These are phyloP conservation scores for Prenolepis imparis DNA, from an alignment of 2,888 invertebrate genomes.

Conservation along the genomic window DNA sequence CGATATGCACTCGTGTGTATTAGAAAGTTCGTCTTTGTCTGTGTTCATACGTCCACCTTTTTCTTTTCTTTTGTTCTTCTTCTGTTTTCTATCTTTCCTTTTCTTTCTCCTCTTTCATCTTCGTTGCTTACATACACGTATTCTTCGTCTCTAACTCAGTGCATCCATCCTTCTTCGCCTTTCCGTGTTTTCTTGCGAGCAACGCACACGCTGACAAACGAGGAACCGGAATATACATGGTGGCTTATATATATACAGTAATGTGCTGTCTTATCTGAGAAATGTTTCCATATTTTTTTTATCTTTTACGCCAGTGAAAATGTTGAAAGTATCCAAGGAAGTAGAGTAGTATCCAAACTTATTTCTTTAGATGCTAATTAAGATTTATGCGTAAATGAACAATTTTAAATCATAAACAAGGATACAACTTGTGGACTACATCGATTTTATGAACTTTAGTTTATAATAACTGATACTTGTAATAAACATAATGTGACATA, in stretches of 20 bases:
- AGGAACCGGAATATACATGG: constrained; percentile 8
- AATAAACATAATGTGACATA: neutral
- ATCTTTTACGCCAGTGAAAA: neutral
- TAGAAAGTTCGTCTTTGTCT: constrained; percentile 51
- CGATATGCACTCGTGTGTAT: constrained; percentile 18
- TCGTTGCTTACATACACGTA: neutral
- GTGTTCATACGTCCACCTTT: constrained; percentile 8
- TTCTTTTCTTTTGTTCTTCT: constrained; percentile 12
- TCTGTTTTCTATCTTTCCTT: constrained; percentile 5
- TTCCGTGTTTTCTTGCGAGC: constrained; percentile 22
- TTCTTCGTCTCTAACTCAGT: neutral
- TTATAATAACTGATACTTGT: constrained; percentile 19
- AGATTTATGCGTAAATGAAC: neutral
- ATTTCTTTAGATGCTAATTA: constrained; percentile 16
- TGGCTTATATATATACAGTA: constrained; percentile 12
- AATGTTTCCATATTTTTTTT: neutral
- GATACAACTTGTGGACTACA: neutral
- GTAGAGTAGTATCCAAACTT: neutral
- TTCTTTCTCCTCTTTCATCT: neutral
- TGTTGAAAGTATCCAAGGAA: neutral
- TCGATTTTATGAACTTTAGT: constrained; percentile 33
- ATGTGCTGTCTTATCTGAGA: neutral
- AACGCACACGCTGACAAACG: constrained; percentile 32
- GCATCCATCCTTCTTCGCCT: constrained; percentile 15
- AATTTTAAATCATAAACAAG: neutral